Percentiles rank a stretch among this genome's conserved stretches.
These are phyloP conservation scores for Syndactyla subalaris DNA, from an alignment of 2,797 vertebrate genomes.

Conservation along the genomic window DNA sequence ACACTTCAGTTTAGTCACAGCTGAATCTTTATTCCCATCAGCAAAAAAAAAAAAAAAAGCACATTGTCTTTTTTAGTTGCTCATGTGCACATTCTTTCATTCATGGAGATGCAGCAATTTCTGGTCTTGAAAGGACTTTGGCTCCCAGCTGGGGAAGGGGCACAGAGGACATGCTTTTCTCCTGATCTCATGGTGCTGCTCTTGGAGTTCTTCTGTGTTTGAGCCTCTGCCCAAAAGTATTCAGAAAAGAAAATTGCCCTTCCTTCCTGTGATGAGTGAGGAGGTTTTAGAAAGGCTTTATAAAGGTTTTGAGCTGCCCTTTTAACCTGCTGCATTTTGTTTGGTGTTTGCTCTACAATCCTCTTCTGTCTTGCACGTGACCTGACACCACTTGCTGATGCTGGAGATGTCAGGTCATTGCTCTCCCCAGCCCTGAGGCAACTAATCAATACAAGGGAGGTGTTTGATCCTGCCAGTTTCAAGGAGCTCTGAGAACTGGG, in stretches of 20 bases:
- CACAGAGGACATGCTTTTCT: background rate
- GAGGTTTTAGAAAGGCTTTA: background rate
- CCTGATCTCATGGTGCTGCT: background rate
- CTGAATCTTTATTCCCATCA: background rate
- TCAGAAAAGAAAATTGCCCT: background rate
- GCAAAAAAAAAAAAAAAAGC: background rate
- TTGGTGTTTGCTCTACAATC: background rate
- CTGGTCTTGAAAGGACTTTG: background rate
- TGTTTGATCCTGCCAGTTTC: background rate
- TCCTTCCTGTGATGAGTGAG: background rate
- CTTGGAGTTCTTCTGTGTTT: background rate
- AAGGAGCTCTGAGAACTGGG: background rate
- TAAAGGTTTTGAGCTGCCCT: background rate
- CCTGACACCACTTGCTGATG: background rate
- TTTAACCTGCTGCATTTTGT: background rate
- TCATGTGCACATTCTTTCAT: background rate
- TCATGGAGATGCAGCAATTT: background rate
- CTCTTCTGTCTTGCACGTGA: background rate
- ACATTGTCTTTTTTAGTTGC: background rate
- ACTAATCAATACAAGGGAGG: background rate
- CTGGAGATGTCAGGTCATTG: background rate
- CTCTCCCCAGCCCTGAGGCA: rapidly evolving
- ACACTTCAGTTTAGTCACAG: background rate
- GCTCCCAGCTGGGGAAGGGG: background rate
- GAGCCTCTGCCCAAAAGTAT: background rate